Evolutionary conservation across 2,888 invertebrate species (phyloP), one percentile per base, ranked within the genome.

Genomic region (Mactromeris polynyma): DNA sequence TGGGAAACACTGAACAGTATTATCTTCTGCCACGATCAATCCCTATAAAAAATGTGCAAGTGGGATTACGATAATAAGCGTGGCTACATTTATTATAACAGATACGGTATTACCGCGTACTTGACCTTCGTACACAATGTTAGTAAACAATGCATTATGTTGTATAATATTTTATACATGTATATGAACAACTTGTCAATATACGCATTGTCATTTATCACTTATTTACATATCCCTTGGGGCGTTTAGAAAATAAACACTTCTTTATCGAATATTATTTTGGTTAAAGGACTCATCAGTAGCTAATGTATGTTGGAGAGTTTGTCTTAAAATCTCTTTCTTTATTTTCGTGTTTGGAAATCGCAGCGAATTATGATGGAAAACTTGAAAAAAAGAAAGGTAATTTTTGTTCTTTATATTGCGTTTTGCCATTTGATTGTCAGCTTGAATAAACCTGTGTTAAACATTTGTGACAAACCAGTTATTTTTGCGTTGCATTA

Each of bases 271-370:
- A 19, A 17, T 36, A 0, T 73, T 73, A 73, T 33, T 36, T 19
- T 73, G 19, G 73, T 36, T 26, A 36, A 0, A 4, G 17, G 11
- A 73, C 4, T 73, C 73, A 73, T 4, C 31, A 36, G 73, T 33
- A 33, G 73, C 73, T 73, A 36, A 73, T 73, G 73, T 73, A 73
- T 73, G 26, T 33, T 33, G 73, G 73, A 73, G 73, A 73, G 6
- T 1, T 73, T 2, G 36, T 73, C 36, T 33, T 73, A 19, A 33
- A 33, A 4, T 17, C 36, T 0, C 17, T 33, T 17, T 14, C 36
- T 73, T 0, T 73, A 17, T 73, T 73, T 2, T 33, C 26, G 73
- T 73, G 73, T 36, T 36, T 73, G 73, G 73, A 73, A 73, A 73
- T 73, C 14, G 33, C 73, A 17, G 19, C 73, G 36, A 73, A 73